phyloP scores from a whole-genome alignment of 2,888 invertebrate species.

The Erebia palarica region DNA sequence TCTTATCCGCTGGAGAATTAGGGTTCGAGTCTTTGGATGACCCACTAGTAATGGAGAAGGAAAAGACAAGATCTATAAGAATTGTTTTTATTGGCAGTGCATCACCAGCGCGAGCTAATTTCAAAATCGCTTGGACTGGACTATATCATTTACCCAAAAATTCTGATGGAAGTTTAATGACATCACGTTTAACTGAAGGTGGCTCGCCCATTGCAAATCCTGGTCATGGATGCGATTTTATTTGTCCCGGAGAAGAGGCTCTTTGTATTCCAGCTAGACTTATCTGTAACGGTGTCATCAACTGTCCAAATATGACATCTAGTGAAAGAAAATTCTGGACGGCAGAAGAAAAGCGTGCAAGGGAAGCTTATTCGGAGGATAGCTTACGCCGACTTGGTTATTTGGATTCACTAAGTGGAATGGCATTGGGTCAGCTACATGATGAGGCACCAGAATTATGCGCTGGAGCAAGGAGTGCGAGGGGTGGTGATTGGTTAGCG shows the following conservation, averaged over 20 bases:
- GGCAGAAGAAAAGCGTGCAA: conserved; percentile 75
- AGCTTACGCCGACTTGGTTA: conserved; percentile 83
- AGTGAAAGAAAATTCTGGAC: conserved; percentile 77
- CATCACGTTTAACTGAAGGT: conserved; percentile 87
- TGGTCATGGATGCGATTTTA: conserved; percentile 88
- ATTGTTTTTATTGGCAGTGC: conserved; percentile 89
- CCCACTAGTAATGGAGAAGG: conserved; percentile 81
- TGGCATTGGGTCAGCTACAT: conserved; percentile 80
- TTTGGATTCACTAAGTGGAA: conserved; percentile 70
- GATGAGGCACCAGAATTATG: conserved; percentile 91
- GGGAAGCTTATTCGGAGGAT: conserved; percentile 82
- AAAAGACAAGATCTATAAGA: conserved; percentile 84
- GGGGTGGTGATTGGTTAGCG: conserved; percentile 83
- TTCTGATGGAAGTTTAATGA: conserved; percentile 90
- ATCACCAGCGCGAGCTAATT: conserved; percentile 91
- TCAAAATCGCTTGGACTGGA: conserved; percentile 95
- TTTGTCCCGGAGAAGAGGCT: conserved; percentile 92
- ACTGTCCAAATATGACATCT: conserved; percentile 89
- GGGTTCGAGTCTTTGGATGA: conserved; percentile 83
- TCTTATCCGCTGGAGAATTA: conserved; percentile 89
- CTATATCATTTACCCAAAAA: conserved; percentile 93
- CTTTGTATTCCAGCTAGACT: conserved; percentile 92
- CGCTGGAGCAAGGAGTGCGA: conserved; percentile 74
- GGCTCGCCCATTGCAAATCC: conserved; percentile 63
- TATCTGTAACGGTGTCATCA: conserved; percentile 93